Conservation (phyloP, 1,140 invertebrate genomes). For the Monomorium pharaonis region DNA sequence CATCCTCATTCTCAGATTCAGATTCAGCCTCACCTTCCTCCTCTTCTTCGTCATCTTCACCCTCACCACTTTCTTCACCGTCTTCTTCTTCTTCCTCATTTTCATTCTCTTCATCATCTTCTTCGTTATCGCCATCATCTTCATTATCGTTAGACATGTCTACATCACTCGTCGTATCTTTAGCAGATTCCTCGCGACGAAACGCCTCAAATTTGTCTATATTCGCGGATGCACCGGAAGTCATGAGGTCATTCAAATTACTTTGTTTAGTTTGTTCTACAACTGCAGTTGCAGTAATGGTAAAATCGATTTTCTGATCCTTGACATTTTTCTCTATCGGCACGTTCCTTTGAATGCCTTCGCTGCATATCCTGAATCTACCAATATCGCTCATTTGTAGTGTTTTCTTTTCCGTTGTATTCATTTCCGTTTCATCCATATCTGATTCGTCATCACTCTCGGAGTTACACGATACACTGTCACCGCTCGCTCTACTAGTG, state of each 20-base stretch:
- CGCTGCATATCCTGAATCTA: constrained; percentile 31
- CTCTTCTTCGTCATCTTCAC: constrained; percentile 23
- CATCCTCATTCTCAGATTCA: constrained; percentile 67
- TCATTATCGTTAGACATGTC: constrained; percentile 73
- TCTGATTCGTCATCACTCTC: constrained; percentile 73
- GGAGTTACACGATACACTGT: constrained; percentile 65
- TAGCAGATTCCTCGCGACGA: neutral
- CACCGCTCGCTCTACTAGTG: constrained; percentile 46
- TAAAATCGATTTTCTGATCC: neutral
- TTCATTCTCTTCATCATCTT: constrained; percentile 61
- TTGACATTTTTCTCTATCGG: neutral
- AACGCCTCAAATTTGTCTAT: constrained; percentile 2
- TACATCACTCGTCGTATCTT: constrained; percentile 8
- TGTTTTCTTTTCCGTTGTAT: constrained; percentile 54
- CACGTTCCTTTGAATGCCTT: constrained; percentile 51
- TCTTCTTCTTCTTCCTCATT: constrained; percentile 70
- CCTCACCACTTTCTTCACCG: constrained; percentile 18
- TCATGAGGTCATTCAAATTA: constrained; percentile 24
- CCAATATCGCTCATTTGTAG: constrained; percentile 20
- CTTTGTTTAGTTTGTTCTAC: neutral
- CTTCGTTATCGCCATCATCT: constrained; percentile 71
- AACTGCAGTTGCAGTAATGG: neutral
- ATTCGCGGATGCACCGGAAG: neutral
- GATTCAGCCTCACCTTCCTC: neutral
- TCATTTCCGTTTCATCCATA: constrained; percentile 77